Conservation (phyloP, 1,140 invertebrate genomes). For the Neodiprion lecontei region DNA sequence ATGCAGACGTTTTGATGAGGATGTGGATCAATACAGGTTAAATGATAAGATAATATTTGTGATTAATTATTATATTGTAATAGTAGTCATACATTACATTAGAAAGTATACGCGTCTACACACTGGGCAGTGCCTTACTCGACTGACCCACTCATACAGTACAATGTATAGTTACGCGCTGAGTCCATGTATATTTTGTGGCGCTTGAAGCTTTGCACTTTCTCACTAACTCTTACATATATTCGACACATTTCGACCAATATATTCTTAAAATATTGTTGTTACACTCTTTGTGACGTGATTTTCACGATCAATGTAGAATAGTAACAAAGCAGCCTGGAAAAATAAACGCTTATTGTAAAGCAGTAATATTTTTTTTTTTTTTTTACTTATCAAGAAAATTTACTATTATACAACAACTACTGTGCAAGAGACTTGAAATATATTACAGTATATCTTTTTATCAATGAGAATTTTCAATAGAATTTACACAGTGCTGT, state of each 20-base stretch:
- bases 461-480: background rate
- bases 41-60: no score
- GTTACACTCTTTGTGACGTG: background rate
- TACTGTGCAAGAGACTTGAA: background rate
- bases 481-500: background rate
- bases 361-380: background rate
- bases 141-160: no score
- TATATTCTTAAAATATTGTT: background rate
- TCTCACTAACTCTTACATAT: no score
- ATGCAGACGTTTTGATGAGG: background rate
- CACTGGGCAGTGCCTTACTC: no score
- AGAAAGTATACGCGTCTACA: no score
- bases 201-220: no score
- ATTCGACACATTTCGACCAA: background rate
- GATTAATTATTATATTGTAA: no score
- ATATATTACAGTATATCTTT: background rate
- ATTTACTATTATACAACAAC: background rate
- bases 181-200: no score
- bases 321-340: background rate
- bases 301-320: background rate
- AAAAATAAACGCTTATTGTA: background rate
- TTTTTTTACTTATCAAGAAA: background rate
- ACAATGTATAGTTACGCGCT: no score
- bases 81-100: no score
- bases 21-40: no score